Conservation (phyloP, 2,888 invertebrate genomes). For the Melanargia galathea region DNA sequence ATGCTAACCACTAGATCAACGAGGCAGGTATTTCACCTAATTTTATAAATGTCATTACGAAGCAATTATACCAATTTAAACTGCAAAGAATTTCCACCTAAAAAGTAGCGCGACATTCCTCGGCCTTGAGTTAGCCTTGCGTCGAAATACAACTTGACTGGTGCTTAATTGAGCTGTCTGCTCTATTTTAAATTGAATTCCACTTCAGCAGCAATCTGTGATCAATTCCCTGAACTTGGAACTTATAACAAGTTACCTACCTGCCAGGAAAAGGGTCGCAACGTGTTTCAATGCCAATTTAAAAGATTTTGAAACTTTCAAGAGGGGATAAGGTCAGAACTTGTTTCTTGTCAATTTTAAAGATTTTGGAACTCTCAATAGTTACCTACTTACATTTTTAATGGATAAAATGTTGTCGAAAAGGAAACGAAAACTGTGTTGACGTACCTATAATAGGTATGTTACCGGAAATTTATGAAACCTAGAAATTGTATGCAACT, state of each 20-base stretch:
- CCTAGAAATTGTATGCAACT: too few species aligned
- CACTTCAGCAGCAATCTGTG: conserved; percentile 16
- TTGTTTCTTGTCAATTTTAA: neutral
- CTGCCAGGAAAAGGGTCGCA: neutral
- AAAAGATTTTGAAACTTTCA: too few species aligned
- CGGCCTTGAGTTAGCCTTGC: conserved; percentile 22
- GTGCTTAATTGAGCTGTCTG: conserved; percentile 24
- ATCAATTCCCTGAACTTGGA: neutral
- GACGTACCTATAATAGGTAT: too few species aligned
- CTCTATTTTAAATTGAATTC: conserved; percentile 26
- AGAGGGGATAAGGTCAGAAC: neutral
- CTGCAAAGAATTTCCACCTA: conserved; percentile 16
- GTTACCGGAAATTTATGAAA: too few species aligned
- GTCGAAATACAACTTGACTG: conserved; percentile 19
- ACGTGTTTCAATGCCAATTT: too few species aligned
- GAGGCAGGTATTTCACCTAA: too few species aligned
- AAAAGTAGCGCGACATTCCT: conserved; percentile 24
- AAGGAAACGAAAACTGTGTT: too few species aligned
- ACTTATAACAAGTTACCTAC: neutral
- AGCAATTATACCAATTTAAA: conserved; percentile 12
- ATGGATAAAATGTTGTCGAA: too few species aligned
- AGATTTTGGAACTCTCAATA: neutral
- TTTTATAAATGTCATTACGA: neutral
- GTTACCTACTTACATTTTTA: too few species aligned
- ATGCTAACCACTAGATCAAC: too few species aligned